Evolutionary conservation across 2,113 vertebrate species (phyloP).

Genomic region (Petaurus breviceps): DNA sequence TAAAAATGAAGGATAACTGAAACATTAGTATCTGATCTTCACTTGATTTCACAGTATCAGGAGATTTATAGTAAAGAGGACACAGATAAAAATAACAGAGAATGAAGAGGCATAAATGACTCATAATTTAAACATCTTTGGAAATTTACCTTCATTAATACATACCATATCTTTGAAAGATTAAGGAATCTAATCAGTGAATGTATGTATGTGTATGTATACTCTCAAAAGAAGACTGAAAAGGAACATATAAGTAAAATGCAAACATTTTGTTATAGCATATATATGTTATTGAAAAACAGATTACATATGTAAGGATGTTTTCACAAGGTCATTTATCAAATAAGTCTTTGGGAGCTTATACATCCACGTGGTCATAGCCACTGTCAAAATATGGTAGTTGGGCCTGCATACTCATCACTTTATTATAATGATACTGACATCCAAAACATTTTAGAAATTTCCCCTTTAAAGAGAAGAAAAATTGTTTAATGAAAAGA

Average conservation of each 20-base stretch:
- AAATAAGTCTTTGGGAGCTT: not conserved
- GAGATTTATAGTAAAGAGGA: not conserved
- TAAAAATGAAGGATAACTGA: not conserved
- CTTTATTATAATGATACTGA: not conserved
- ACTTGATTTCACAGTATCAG: not conserved
- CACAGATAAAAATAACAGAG: not conserved
- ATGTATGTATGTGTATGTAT: not conserved
- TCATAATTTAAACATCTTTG: not conserved
- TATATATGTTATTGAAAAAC: not conserved
- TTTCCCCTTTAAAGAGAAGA: not conserved
- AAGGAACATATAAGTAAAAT: slow-evolving; percentile 36
- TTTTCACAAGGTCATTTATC: not conserved
- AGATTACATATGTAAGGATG: not conserved
- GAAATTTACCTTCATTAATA: not conserved
- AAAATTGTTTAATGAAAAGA: not conserved
- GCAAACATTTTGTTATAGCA: not conserved
- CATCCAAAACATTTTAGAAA: not conserved
- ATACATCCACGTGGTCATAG: not conserved
- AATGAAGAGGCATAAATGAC: not conserved
- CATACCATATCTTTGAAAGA: not conserved
- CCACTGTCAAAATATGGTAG: not conserved
- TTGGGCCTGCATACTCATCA: not conserved
- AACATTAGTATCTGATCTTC: not conserved
- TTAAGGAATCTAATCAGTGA: not conserved
- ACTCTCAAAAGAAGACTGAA: not conserved